A percentile compares a stretch with the other conserved stretches of the same genome.
phyloP scores from a whole-genome alignment of 2,113 vertebrate species.

The Tetrax tetrax region DNA sequence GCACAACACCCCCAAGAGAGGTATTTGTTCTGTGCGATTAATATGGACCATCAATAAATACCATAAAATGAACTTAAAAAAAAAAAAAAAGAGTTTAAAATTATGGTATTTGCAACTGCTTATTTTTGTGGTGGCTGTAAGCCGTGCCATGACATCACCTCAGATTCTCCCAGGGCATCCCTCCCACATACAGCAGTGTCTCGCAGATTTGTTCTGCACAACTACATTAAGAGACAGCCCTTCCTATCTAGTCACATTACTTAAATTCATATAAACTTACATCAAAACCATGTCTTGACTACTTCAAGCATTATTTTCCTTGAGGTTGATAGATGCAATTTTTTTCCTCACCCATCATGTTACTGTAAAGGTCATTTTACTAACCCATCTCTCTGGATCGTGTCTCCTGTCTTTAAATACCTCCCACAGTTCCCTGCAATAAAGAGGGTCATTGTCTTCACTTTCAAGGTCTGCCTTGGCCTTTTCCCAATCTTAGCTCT shows the following conservation, averaged over 20 bases:
- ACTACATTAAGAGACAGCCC: neutral
- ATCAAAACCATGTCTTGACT: neutral
- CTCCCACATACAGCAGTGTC: neutral
- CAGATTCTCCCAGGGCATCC: neutral
- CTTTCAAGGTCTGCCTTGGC: neutral
- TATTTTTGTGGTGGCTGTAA: neutral
- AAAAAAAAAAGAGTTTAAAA: neutral
- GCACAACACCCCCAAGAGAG: accelerated
- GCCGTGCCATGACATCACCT: neutral
- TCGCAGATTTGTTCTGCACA: neutral
- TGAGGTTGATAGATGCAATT: neutral
- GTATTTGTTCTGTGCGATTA: neutral
- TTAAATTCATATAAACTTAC: neutral
- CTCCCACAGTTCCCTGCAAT: neutral
- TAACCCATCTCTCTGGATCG: neutral
- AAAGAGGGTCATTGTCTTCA: neutral
- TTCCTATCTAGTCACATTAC: neutral
- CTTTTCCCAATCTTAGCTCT: neutral
- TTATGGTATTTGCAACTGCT: neutral
- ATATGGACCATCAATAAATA: neutral
- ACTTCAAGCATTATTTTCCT: neutral
- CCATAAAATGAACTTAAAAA: neutral
- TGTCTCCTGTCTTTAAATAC: neutral
- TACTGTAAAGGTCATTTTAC: slow-evolving; percentile 30
- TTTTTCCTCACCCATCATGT: neutral